Evolutionary conservation across 2,113 vertebrate species (phyloP), one percentile per base, ranked within the genome.

Genomic region (Spermophilus dauricus): DNA sequence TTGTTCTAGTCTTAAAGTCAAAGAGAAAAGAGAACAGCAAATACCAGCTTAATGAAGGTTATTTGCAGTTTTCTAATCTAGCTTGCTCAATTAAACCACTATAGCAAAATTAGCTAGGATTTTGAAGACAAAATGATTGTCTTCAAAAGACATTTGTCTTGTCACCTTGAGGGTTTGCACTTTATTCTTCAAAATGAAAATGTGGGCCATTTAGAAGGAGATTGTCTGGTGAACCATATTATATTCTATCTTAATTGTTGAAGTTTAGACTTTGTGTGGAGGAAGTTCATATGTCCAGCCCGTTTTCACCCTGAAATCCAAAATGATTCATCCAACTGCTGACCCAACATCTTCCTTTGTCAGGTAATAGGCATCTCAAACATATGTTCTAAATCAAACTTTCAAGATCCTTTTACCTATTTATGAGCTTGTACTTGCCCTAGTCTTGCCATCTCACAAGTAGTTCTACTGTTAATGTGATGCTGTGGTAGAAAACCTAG

Each of bases 1-100:
- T 24, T 83, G 26, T 85, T 92, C 72, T 76, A 85, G 72, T 61
- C n/a, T 0, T 95, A 86, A 85, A 88, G 95, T 97, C 92, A 97
- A 96, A 82, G 63, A 75, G 69, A 81, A 93, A 88, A 5, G 1
- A 82, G 22, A 85, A 76, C 17, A 17, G 13, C 12, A 65, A 45
- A 82, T 12, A 76, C 1, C 48, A 24, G 65, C 88, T 96, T 97
- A 92, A 92, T 91, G 94, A 91, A 96, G 28, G 4, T n/a, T 53
- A 81, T 82, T 67, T 0, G 0, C 14, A 73, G 65, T 82, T 22
- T 73, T 95, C 93, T 94, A 39, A 67, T 65, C 26, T 65, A 77
- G 8, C 10, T 86, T 53, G 72, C 10, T 51, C 28, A 82, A 53
- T 69, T 75, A 95, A 95, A 92, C 42, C 11, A 42, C 8, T 16